Evolutionary conservation across 2,797 vertebrate genomes (phyloP).

Genomic region (Chromis chromis): DNA sequence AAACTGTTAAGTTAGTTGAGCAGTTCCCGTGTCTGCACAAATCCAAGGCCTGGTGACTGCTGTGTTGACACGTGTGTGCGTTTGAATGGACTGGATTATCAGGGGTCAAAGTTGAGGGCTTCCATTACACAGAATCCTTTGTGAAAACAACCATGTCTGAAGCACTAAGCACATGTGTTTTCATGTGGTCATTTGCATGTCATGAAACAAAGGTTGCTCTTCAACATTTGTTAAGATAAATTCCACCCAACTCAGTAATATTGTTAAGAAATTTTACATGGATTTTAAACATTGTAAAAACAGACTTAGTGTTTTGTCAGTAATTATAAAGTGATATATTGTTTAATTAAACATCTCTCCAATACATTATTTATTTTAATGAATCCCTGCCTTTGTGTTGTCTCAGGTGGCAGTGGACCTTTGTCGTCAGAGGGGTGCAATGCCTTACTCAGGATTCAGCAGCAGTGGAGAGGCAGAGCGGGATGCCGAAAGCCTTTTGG

Average conservation of each 20-base stretch:
- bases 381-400: background rate
- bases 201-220: constrained; percentile 1
- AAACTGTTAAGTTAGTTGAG: constrained; percentile 50
- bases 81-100: constrained; percentile 70
- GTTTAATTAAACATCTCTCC: background rate
- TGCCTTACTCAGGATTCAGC: constrained; percentile 80
- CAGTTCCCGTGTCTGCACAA: constrained; percentile 46
- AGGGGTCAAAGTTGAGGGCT: constrained; percentile 47
- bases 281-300: no score
- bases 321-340: background rate
- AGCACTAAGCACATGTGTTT: constrained; percentile 10
- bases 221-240: background rate
- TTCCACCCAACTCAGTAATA: background rate
- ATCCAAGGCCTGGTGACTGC: constrained; percentile 45
- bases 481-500: constrained; percentile 87
- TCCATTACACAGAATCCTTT: constrained; percentile 45
- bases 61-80: constrained; percentile 55
- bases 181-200: background rate
- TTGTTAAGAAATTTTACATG: background rate
- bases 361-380: background rate
- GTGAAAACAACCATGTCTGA: constrained; percentile 16
- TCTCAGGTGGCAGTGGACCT: constrained; percentile 86
- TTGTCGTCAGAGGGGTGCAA: constrained; percentile 84
- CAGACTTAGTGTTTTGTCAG: background rate
- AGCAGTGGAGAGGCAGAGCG: constrained; percentile 81